Percentiles rank a stretch among this genome's conserved stretches.
Evolutionary conservation across 2,113 vertebrate species (phyloP).

Genomic region (Campylomormyrus numenius): DNA sequence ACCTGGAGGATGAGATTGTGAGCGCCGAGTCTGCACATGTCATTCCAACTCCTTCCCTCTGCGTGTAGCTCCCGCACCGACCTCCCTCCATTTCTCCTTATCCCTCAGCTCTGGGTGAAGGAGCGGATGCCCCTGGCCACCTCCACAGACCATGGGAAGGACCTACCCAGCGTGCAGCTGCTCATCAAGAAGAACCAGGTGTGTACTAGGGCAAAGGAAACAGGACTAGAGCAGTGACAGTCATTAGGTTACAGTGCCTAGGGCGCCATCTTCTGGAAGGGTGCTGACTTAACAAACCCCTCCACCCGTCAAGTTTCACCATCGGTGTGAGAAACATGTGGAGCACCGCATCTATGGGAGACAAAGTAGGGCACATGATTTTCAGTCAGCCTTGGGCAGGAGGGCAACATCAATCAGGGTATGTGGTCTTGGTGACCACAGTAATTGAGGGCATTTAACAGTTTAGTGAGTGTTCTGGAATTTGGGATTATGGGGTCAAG

Average conservation of each 20-base stretch:
- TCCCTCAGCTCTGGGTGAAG: constrained; percentile 78
- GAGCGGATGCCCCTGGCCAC: constrained; percentile 77
- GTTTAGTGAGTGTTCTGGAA: background rate
- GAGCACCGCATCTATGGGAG: background rate
- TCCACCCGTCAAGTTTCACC: background rate
- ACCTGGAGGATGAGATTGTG: constrained; percentile 87
- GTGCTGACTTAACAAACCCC: background rate
- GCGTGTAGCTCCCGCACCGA: too few species aligned
- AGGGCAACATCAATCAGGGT: background rate
- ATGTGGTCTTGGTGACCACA: background rate
- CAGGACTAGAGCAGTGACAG: background rate
- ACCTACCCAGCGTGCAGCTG: constrained; percentile 78
- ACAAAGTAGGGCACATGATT: background rate
- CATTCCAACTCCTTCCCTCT: background rate
- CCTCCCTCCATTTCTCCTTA: background rate
- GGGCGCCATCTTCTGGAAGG: background rate
- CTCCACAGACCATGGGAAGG: constrained; percentile 81
- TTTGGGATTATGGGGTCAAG: background rate
- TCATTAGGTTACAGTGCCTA: background rate
- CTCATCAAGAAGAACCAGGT: constrained; percentile 87
- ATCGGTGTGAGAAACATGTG: background rate
- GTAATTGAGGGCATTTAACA: background rate
- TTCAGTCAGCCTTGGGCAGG: background rate
- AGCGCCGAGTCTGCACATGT: constrained; percentile 38
- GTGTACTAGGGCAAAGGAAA: background rate